Conservation (phyloP, 2,113 vertebrate species). For the Ochotona curzoniae region DNA sequence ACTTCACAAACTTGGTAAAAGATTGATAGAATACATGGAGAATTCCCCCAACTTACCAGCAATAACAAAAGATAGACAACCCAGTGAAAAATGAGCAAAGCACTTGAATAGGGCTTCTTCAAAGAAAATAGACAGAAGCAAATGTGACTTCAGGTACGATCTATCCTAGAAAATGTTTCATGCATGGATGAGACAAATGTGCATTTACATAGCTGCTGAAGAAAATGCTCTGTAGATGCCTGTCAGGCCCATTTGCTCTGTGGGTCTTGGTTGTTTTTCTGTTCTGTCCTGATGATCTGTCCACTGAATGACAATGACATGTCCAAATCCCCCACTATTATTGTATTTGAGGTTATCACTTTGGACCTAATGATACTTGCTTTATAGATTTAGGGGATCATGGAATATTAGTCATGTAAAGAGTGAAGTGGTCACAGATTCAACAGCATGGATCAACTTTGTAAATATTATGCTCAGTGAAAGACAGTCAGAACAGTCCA, state of each 20-base stretch:
- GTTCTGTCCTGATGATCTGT: too few species aligned
- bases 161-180: too few species aligned
- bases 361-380: too few species aligned
- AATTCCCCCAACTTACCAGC: not conserved
- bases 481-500: not conserved
- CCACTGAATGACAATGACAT: too few species aligned
- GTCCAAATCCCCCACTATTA: too few species aligned
- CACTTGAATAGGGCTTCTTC: not conserved
- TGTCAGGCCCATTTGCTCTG: too few species aligned
- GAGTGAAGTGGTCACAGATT: not conserved
- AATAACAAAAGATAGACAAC: not conserved
- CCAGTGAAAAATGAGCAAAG: not conserved
- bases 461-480: not conserved
- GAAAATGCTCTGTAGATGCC: too few species aligned
- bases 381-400: not conserved
- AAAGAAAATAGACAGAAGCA: not conserved
- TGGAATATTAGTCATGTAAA: not conserved
- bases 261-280: too few species aligned
- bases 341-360: too few species aligned
- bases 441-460: not conserved
- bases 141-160: too few species aligned
- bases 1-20: not conserved
- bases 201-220: too few species aligned
- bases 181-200: too few species aligned
- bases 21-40: slow-evolving; percentile 6